Evolutionary conservation across 1,140 invertebrate genomes (phyloP).

Genomic region (Phortica variegata): DNA sequence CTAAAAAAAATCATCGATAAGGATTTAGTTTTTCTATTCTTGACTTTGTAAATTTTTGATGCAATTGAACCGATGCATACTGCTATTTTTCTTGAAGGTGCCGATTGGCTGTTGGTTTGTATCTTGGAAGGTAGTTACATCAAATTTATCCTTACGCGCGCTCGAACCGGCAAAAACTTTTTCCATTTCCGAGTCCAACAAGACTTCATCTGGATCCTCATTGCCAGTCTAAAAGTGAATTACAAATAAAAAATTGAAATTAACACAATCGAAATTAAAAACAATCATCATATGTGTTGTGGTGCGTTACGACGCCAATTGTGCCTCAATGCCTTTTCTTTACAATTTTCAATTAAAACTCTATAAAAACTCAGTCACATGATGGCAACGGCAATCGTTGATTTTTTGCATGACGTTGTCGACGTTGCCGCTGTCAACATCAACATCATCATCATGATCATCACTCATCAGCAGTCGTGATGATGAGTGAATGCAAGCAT

Average conservation of each 20-base stretch:
- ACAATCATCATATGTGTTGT: constrained; percentile 22
- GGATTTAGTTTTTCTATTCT: background rate
- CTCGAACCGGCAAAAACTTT: constrained; percentile 67
- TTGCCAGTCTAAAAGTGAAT: constrained; percentile 58
- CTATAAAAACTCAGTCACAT: constrained; percentile 43
- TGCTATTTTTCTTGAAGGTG: constrained; percentile 57
- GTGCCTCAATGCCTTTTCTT: constrained; percentile 16
- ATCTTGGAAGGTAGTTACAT: constrained; percentile 63
- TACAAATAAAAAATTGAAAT: background rate
- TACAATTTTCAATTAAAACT: constrained; percentile 53
- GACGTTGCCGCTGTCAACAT: background rate
- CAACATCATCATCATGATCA: constrained; percentile 11
- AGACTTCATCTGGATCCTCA: constrained; percentile 65
- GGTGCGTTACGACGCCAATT: constrained; percentile 12
- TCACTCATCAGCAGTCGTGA: constrained; percentile 17
- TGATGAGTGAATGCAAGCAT: no score
- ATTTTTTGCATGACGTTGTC: constrained; percentile 6
- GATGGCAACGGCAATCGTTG: no score
- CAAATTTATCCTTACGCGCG: constrained; percentile 61
- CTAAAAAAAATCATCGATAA: constrained; percentile 2
- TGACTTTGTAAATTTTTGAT: no score
- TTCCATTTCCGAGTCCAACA: constrained; percentile 76
- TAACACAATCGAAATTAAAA: background rate
- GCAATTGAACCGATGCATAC: constrained; percentile 51
- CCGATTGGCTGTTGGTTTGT: constrained; percentile 58